Conservation (phyloP, 2,888 invertebrate species). For the Periphyllus acericola region DNA sequence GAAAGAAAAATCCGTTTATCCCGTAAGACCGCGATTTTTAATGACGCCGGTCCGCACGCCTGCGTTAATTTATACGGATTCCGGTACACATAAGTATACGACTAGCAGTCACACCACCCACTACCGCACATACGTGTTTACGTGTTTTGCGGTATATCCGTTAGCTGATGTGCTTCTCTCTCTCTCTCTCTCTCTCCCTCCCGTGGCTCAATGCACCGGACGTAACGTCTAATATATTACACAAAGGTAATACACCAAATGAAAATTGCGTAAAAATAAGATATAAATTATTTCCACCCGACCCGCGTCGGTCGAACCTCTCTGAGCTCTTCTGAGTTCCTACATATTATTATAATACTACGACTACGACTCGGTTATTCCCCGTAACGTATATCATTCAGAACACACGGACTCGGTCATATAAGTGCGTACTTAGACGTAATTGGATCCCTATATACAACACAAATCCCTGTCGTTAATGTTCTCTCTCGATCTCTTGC, state of each 20-base stretch:
- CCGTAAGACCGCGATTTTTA: not conserved
- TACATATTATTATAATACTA: not conserved
- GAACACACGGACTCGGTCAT: not conserved
- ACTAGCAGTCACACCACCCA: too few relatives aligned
- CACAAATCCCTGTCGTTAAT: not conserved
- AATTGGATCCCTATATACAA: conserved; percentile 5
- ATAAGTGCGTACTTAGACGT: conserved; percentile 4
- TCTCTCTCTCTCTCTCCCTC: too few relatives aligned
- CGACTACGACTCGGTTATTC: not conserved
- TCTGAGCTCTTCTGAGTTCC: too few relatives aligned
- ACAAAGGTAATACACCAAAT: not conserved
- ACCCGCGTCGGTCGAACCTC: too few relatives aligned
- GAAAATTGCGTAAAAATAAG: not conserved
- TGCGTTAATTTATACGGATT: too few relatives aligned
- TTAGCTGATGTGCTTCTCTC: not conserved
- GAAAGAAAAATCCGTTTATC: conserved; percentile 4
- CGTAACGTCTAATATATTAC: not conserved
- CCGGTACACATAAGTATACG: too few relatives aligned
- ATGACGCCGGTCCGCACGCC: too few relatives aligned
- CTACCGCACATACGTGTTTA: not conserved
- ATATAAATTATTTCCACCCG: too few relatives aligned
- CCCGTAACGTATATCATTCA: not conserved
- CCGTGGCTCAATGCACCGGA: not conserved
- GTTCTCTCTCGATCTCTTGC: not conserved
- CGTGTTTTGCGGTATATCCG: not conserved